phyloP scores from a whole-genome alignment of 2,797 vertebrate species.

The Alcedo quadribrachys region DNA sequence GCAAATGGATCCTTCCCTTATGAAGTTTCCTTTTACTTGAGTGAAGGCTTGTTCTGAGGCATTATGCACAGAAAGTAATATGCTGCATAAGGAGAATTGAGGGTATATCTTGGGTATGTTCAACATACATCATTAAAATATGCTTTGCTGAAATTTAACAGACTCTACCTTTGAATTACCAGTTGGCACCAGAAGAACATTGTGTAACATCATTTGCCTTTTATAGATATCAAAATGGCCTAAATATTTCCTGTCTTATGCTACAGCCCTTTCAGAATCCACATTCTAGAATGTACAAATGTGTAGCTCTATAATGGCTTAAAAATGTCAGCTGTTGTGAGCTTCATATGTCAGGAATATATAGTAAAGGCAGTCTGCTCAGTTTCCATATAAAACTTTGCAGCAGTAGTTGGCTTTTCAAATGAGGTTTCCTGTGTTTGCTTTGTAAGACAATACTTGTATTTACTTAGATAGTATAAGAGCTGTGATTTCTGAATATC shows the following conservation, averaged over 20 bases:
- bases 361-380: neutral
- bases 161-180: neutral
- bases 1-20: neutral
- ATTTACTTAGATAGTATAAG: neutral
- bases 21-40: neutral
- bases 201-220: neutral
- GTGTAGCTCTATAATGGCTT: neutral
- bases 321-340: slow-evolving; percentile 43
- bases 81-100: neutral
- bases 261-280: slow-evolving; percentile 40
- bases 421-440: neutral
- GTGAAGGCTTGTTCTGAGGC: neutral
- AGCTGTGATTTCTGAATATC: neutral
- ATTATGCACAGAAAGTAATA: neutral
- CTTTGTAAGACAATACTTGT: neutral
- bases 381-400: slow-evolving; percentile 18
- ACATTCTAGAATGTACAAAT: neutral
- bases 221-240: slow-evolving; percentile 35
- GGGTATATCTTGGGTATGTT: neutral
- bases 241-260: slow-evolving; percentile 5
- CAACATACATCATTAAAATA: neutral
- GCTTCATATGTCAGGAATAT: slow-evolving; percentile 14
- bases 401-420: neutral
- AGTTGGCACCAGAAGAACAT: neutral
- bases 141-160: neutral